Evolutionary conservation across 1,140 invertebrate genomes (phyloP).

Genomic region (Halotydeus destructor): DNA sequence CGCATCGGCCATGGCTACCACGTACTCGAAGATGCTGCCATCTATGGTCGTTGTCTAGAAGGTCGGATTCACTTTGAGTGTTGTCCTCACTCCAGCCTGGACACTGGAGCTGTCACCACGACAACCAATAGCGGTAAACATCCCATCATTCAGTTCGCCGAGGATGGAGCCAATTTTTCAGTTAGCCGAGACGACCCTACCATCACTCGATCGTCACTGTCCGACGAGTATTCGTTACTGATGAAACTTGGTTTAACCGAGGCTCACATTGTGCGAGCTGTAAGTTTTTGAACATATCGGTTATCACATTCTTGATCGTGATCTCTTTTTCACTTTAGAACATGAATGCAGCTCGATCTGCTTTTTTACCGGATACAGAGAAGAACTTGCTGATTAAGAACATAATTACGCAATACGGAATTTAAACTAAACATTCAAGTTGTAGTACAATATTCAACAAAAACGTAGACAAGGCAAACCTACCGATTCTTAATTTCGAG

Average conservation of each 20-base stretch:
- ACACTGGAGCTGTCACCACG: conserved; percentile 30
- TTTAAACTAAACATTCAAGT: too few species aligned
- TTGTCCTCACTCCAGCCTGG: conserved; percentile 35
- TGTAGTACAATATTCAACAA: too few species aligned
- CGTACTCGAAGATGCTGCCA: conserved; percentile 26
- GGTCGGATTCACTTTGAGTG: conserved; percentile 31
- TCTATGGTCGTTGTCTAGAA: conserved; percentile 27
- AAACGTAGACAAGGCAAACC: too few species aligned
- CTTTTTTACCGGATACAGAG: conserved; percentile 28
- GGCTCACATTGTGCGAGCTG: conserved; percentile 28
- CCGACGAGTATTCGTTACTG: conserved; percentile 30
- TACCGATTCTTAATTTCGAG: too few species aligned
- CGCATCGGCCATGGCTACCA: conserved; percentile 40
- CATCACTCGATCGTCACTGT: conserved; percentile 28
- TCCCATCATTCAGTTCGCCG: conserved; percentile 29
- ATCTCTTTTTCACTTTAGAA: conserved; percentile 24
- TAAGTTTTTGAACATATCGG: conserved; percentile 23
- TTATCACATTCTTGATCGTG: conserved; percentile 1
- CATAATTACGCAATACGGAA: conserved; percentile 19
- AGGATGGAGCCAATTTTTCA: conserved; percentile 36
- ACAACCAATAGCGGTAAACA: conserved; percentile 18
- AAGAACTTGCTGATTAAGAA: conserved; percentile 26
- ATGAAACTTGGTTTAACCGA: conserved; percentile 29
- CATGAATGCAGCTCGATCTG: conserved; percentile 29
- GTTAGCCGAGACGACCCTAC: conserved; percentile 38